A percentile compares a stretch with the other conserved stretches of the same genome.
Conservation (phyloP, 2,888 invertebrate species). For the Lasioglossum lativentre region DNA sequence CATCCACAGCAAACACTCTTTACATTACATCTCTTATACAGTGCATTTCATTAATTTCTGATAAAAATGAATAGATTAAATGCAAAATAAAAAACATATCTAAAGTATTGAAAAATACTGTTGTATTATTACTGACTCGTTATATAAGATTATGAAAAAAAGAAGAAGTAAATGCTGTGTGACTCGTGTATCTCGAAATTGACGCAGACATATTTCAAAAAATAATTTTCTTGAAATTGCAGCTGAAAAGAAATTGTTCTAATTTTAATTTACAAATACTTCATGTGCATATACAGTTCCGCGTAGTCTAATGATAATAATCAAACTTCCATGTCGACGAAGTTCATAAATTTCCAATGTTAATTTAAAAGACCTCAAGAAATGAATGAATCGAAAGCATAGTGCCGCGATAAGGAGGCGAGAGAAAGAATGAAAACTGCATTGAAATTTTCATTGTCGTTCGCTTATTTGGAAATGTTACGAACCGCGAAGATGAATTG, state of each 20-base stretch:
- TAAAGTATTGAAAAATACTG: neutral
- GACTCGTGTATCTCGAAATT: no score
- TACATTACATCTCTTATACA: no score
- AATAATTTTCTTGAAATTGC: no score
- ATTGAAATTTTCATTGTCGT: neutral
- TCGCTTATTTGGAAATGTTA: neutral
- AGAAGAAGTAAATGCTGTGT: no score
- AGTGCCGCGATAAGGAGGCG: neutral
- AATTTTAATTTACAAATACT: no score
- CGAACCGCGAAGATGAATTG: neutral
- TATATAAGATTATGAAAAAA: no score
- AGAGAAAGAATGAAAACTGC: neutral
- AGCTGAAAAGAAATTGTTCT: no score
- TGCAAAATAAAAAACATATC: neutral
- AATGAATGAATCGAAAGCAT: neutral
- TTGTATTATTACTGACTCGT: no score
- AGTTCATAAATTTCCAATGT: neutral
- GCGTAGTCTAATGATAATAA: neutral
- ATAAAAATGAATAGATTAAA: neutral
- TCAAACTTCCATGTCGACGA: neutral
- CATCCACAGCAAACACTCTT: no score
- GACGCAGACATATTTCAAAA: no score
- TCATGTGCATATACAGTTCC: neutral
- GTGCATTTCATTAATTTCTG: no score
- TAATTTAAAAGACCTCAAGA: neutral